phyloP scores from a whole-genome alignment of 2,888 invertebrate genomes.

The Stegana nigrithorax region DNA sequence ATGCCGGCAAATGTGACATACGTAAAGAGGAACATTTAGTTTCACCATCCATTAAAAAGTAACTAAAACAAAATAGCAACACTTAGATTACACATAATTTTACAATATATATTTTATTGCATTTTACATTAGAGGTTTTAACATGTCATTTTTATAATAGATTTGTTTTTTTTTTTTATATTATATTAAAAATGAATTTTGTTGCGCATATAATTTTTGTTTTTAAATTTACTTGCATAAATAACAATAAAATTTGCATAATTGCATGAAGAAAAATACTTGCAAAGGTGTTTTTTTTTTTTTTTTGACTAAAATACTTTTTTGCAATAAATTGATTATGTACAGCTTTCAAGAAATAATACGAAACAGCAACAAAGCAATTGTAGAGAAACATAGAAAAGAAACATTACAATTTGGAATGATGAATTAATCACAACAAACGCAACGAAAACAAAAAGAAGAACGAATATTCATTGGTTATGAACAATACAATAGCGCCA shows the following conservation, averaged over 20 bases:
- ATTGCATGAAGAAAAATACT: slow-evolving; percentile 47
- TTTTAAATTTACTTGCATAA: background rate
- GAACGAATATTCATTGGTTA: slow-evolving; percentile 27
- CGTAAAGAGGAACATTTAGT: too few species aligned
- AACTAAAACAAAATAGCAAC: background rate
- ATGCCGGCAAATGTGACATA: too few species aligned
- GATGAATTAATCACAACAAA: slow-evolving; percentile 42
- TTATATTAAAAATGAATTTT: slow-evolving; percentile 3
- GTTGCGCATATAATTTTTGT: background rate
- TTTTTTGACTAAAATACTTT: slow-evolving; percentile 13
- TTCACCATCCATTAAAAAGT: too few species aligned
- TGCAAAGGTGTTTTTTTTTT: slow-evolving; percentile 39
- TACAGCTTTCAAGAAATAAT: slow-evolving; percentile 43
- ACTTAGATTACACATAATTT: slow-evolving; percentile 2
- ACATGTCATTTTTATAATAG: slow-evolving; percentile 35
- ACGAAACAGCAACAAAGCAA: slow-evolving; percentile 49
- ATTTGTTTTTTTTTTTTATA: slow-evolving; percentile 23
- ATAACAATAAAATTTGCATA: background rate
- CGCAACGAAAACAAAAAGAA: slow-evolving; percentile 29
- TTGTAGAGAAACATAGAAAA: slow-evolving; percentile 26
- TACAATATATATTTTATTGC: slow-evolving; percentile 29
- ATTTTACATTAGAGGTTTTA: slow-evolving; percentile 33
- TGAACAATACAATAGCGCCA: background rate
- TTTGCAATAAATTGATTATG: slow-evolving; percentile 25
- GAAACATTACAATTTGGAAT: slow-evolving; percentile 39